Conservation (phyloP, 2,888 invertebrate genomes). For the Orthonevra nobilis region DNA sequence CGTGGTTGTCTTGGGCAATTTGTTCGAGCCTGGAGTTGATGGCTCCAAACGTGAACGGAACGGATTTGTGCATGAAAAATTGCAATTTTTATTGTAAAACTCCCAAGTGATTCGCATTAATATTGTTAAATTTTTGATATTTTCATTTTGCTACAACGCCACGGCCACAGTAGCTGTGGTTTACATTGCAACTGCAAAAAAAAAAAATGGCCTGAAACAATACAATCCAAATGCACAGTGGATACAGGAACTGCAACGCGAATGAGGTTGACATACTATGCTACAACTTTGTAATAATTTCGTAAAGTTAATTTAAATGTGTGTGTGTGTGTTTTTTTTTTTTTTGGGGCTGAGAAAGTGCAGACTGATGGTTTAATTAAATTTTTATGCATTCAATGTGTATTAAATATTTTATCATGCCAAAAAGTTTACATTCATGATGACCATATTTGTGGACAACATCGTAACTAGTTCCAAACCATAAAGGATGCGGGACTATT, state of each 20-base stretch:
- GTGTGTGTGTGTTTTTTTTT: no score
- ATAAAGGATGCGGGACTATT: no score
- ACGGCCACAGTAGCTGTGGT: slow-evolving; percentile 1
- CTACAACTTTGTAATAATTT: no score
- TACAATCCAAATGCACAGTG: no score
- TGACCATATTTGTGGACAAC: no score
- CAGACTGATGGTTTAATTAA: neutral
- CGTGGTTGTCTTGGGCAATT: slow-evolving; percentile 47
- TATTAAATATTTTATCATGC: no score
- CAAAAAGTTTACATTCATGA: no score
- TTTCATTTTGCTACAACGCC: slow-evolving; percentile 52
- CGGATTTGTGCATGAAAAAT: slow-evolving; percentile 67
- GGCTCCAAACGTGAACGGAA: slow-evolving; percentile 28
- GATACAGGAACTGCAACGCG: no score
- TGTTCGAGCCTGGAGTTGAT: slow-evolving; percentile 46
- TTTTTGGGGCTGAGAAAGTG: neutral
- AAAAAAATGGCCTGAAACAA: slow-evolving; percentile 13
- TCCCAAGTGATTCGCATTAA: slow-evolving; percentile 60
- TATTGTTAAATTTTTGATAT: slow-evolving; percentile 67
- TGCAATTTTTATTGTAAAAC: slow-evolving; percentile 65
- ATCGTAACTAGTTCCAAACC: no score
- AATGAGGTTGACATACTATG: no score
- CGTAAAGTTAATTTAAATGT: slow-evolving; percentile 66
- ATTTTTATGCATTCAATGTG: no score
- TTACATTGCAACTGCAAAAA: slow-evolving; percentile 7